Base-by-base conservation (phyloP, 1,140 invertebrate species). In the Andrena cerasifolii region DNA sequence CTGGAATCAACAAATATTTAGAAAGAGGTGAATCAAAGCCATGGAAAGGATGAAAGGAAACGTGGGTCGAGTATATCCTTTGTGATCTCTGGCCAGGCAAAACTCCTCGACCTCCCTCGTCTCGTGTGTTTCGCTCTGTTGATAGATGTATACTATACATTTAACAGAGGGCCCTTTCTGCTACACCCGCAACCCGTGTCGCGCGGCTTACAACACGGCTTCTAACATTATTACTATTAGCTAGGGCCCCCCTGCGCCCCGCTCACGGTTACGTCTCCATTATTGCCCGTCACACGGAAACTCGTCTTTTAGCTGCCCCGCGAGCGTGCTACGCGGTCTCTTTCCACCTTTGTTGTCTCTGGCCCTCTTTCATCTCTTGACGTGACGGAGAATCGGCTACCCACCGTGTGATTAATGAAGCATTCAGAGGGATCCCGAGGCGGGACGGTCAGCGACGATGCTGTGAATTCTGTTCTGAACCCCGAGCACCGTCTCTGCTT, bases 171-270 rank as follows among this genome's bases (percentile, higher is more conserved):
- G 5, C 45, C 31, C 18, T 68, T 74, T 67, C 24, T 45, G n/a
- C 68, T 66, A 53, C 24, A 28, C 47, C 49, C 54, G 56, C 40
- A 62, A 75, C 61, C 36, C 36, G 51, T 47, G 65, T 71, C 47
- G 47, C 43, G 53, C 6, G 43, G 59, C 59, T 62, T 45, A 59
- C 74, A 49, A 71, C 59, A 84, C 83, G 81, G 77, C 79, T 76
- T 88, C 65, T 77, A 82, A 90, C 87, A 87, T 91, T 90, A 90
- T 90, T 91, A 88, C 87, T 85, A 90, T 91, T 91, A 89, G 88
- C 83, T 84, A 40, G 10, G 36, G 36, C n/a, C n/a, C n/a, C n/a
- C n/a, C n/a, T n/a, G 84, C 1, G 82, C 84, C 85, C 82, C 84
- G 87, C 85, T 85, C 73, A 82, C 76, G 74, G 85, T 85, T 87